A percentile compares a stretch with the other conserved stretches of the same genome.
Conservation (phyloP, 2,888 invertebrate species). For the Eurytoma adleriae region DNA sequence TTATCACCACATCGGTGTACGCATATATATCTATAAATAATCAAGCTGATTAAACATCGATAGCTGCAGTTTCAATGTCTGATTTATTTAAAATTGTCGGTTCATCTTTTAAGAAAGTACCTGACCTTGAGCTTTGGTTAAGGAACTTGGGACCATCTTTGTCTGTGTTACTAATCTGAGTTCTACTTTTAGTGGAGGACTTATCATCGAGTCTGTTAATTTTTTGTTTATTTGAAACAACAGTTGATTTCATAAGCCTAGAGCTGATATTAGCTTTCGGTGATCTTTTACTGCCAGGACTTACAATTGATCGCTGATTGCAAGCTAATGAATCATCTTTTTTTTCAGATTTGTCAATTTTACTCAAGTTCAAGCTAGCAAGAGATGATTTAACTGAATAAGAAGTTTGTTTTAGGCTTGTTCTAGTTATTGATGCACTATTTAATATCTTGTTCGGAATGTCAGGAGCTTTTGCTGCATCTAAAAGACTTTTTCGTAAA, state of each 20-base stretch:
- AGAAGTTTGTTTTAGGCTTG: conserved; percentile 60
- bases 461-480: conserved; percentile 78
- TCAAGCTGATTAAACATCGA: conserved; percentile 66
- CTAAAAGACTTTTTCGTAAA: conserved; percentile 77
- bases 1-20: conserved; percentile 11
- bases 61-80: conserved; percentile 71
- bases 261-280: conserved; percentile 68
- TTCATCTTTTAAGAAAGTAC: conserved; percentile 86
- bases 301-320: conserved; percentile 68
- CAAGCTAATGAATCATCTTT: conserved; percentile 61
- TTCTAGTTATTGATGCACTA: conserved; percentile 57
- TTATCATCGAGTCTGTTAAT: conserved; percentile 59
- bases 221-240: conserved; percentile 59
- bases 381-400: conserved; percentile 60
- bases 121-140: conserved; percentile 80
- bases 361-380: neutral
- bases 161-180: conserved; percentile 56
- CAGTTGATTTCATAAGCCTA: conserved; percentile 61
- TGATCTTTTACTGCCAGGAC: conserved; percentile 70
- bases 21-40: neutral
- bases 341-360: conserved; percentile 63
- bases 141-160: conserved; percentile 68
- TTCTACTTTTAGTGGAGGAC: conserved; percentile 65
- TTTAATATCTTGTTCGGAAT: conserved; percentile 70
- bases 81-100: conserved; percentile 80